These are phyloP conservation scores for Acanthurus leucopareius DNA, from an alignment of 2,797 vertebrate genomes.

Conservation along the genomic window DNA sequence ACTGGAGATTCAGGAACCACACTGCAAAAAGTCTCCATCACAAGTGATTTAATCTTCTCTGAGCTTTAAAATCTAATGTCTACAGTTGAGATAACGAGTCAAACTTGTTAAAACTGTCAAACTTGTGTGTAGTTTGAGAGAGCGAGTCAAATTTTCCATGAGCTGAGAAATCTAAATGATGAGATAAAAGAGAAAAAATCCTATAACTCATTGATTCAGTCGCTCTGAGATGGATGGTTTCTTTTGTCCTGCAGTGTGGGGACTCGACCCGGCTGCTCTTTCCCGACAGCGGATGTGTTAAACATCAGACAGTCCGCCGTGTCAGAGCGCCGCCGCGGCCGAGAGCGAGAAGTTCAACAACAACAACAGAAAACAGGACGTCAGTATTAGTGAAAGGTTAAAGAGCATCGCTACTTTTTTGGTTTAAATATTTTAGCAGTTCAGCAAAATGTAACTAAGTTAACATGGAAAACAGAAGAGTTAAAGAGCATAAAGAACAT, in stretches of 20 bases:
- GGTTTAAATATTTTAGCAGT: slow-evolving; percentile 81
- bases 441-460: slow-evolving; percentile 76
- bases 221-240: not conserved
- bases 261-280: slow-evolving; percentile 21
- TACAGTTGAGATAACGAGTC: not conserved
- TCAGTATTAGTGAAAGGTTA: slow-evolving; percentile 57
- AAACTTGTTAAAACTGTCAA: too few relatives aligned
- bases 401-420: slow-evolving; percentile 80
- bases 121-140: too few relatives aligned
- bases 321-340: slow-evolving; percentile 44
- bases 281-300: slow-evolving; percentile 41
- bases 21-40: slow-evolving; percentile 40
- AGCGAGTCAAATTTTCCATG: too few relatives aligned
- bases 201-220: not conserved
- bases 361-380: slow-evolving; percentile 16
- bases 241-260: slow-evolving; percentile 44
- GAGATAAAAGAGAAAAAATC: too few relatives aligned
- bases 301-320: slow-evolving; percentile 32
- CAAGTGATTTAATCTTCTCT: not conserved
- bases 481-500: slow-evolving; percentile 64
- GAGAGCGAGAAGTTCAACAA: slow-evolving; percentile 30
- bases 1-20: slow-evolving; percentile 31
- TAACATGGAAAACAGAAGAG: slow-evolving; percentile 70
- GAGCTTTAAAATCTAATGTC: not conserved
- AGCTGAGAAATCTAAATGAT: not conserved